Base-by-base conservation (phyloP, 2,797 vertebrate genomes). In the Setipinna tenuifilis region DNA sequence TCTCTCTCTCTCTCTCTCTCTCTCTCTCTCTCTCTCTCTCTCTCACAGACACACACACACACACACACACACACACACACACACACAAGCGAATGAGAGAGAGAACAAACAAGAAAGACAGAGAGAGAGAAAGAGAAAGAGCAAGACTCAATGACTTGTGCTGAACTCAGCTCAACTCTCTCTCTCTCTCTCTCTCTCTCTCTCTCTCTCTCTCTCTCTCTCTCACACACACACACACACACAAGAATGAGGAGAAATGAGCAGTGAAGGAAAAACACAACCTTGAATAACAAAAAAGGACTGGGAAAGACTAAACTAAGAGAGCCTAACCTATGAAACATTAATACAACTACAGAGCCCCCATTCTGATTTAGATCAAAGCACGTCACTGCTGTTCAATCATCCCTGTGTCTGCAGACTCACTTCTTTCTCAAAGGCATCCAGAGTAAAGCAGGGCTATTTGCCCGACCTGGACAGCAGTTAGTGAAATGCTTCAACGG, bases 71-170 rank as follows among this genome's bases (percentile, higher is more conserved):
- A 41, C 35, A 41, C 35, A 41, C 5, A 5, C 2, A 41, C 5
- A 41, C 2, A 41, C n/a, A 5, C 35, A 41, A 17, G 59, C 7
- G 59, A 68, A 19, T 78, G 6, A 78, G 17, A 57, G 25, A 46
- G 31, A 81, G n/a, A 75, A 50, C 3, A 41, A 93, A 54, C 87
- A 62, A 11, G 82, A 44, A 57, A 35, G 75, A 54, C 6, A 54
- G 50, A 10, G 50, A 54, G 50, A 54, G 35, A 41, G 35, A 41
- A 5, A 41, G 35, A 41, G 35, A 41, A 41, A 41, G 35, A 41
- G 5, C 2, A 41, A 41, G 35, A 41, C 35, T 41, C 35, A 41
- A 41, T n/a, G n/a, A n/a, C n/a, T 5, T 41, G 35, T 41, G 35
- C 35, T 41, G 35, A 41, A 41, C 35, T 41, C 35, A 41, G 35